These are phyloP conservation scores for Hycleus phaleratus DNA, from an alignment of 1,140 invertebrate species.

Conservation along the genomic window DNA sequence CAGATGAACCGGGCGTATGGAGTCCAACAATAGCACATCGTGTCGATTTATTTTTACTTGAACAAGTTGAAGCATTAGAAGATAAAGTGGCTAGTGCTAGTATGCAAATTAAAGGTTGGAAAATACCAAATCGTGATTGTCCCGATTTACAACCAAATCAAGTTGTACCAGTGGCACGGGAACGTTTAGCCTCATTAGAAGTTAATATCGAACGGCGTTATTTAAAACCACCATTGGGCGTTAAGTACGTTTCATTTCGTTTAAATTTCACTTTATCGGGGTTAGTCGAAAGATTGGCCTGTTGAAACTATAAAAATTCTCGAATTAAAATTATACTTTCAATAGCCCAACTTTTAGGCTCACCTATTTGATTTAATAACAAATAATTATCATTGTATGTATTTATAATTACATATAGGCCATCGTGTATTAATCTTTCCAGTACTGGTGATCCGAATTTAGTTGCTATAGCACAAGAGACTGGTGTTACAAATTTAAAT, in stretches of 20 bases:
- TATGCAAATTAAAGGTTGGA: conserved; percentile 91
- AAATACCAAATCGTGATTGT: conserved; percentile 55
- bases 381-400: background rate
- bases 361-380: too few relatives aligned
- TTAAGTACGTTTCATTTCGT: conserved; percentile 46
- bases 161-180: conserved; percentile 61
- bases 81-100: conserved; percentile 87
- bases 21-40: conserved; percentile 64
- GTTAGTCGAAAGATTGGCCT: too few relatives aligned
- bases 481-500: conserved; percentile 18
- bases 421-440: conserved; percentile 22
- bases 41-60: conserved; percentile 73
- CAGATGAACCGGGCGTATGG: conserved; percentile 58
- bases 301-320: too few relatives aligned
- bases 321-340: too few relatives aligned
- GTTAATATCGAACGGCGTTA: conserved; percentile 87
- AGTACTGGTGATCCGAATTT: conserved; percentile 51
- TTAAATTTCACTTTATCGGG: background rate
- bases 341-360: too few relatives aligned
- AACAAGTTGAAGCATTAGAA: conserved; percentile 85
- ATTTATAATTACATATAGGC: background rate
- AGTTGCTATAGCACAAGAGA: conserved; percentile 45
- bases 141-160: conserved; percentile 51
- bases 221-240: conserved; percentile 84
- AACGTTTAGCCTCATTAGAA: conserved; percentile 75